Evolutionary conservation across 1,140 invertebrate genomes (phyloP).

Genomic region (Aporrectodea caliginosa): DNA sequence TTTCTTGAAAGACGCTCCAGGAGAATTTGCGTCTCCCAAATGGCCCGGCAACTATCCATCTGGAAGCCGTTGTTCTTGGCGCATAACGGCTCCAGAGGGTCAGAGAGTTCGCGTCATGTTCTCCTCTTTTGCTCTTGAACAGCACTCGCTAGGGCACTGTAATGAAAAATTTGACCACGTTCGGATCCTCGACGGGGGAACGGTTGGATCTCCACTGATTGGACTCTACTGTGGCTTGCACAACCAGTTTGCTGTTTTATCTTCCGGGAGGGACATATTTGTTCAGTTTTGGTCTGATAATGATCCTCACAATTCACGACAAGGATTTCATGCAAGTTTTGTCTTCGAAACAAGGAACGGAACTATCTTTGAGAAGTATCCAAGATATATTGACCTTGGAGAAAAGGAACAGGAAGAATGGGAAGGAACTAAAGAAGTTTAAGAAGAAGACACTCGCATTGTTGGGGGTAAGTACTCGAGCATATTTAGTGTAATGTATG

Average conservation of each 20-base stretch:
- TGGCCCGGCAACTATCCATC: slow-evolving; percentile 25
- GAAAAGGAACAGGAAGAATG: background rate
- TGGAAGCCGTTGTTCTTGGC: slow-evolving; percentile 19
- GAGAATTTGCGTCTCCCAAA: slow-evolving; percentile 27
- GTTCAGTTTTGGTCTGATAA: slow-evolving; percentile 31
- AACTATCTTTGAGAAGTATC: background rate
- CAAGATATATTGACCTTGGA: background rate
- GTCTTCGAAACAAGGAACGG: background rate
- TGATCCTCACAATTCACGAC: slow-evolving; percentile 16
- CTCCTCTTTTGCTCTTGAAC: slow-evolving; percentile 23
- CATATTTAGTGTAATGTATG: too few species aligned
- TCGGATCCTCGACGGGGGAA: slow-evolving; percentile 29
- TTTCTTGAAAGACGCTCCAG: slow-evolving; percentile 18
- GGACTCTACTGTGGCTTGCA: slow-evolving; percentile 26
- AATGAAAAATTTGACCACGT: slow-evolving; percentile 29
- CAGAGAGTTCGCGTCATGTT: slow-evolving; percentile 21
- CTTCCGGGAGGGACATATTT: slow-evolving; percentile 27
- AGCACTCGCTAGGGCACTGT: slow-evolving; percentile 31
- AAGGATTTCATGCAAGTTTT: background rate
- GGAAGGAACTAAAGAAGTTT: background rate
- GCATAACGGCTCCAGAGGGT: slow-evolving; percentile 15
- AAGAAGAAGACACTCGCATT: too few species aligned
- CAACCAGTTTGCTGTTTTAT: slow-evolving; percentile 9
- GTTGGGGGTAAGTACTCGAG: too few species aligned
- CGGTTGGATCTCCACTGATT: slow-evolving; percentile 21